phyloP scores from a whole-genome alignment of 2,888 invertebrate species.

The Yponomeuta malinellus region DNA sequence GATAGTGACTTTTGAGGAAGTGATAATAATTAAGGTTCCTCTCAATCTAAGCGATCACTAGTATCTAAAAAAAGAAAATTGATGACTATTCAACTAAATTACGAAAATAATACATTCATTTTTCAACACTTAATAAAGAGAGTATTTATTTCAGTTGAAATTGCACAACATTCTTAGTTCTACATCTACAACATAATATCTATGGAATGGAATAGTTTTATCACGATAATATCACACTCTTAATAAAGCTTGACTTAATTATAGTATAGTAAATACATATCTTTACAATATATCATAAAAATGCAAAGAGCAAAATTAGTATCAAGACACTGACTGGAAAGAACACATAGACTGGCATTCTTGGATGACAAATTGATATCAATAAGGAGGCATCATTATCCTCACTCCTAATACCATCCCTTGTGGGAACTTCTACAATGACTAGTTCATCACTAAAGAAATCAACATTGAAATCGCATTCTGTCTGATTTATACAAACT shows the following conservation, averaged over 20 bases:
- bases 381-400: conserved; percentile 83
- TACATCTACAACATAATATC: neutral
- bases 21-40: conserved; percentile 72
- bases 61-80: neutral
- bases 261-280: conserved; percentile 47
- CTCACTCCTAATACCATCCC: conserved; percentile 86
- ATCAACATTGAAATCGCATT: conserved; percentile 83
- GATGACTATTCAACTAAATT: neutral
- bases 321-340: conserved; percentile 87
- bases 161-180: neutral
- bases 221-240: conserved; percentile 70
- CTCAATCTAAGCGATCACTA: conserved; percentile 19
- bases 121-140: neutral
- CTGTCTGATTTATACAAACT: conserved; percentile 84
- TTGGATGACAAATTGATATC: conserved; percentile 86
- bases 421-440: conserved; percentile 88
- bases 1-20: conserved; percentile 56
- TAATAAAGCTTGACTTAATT: conserved; percentile 61
- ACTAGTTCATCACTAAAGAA: conserved; percentile 87
- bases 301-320: conserved; percentile 86
- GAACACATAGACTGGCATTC: conserved; percentile 85
- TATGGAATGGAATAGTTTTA: conserved; percentile 20
- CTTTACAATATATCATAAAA: conserved; percentile 78
- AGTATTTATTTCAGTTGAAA: neutral
- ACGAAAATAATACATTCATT: neutral